A percentile compares a stretch with the other conserved stretches of the same genome.
Evolutionary conservation across 2,797 vertebrate species (phyloP).

Genomic region (Holocentrus rufus): DNA sequence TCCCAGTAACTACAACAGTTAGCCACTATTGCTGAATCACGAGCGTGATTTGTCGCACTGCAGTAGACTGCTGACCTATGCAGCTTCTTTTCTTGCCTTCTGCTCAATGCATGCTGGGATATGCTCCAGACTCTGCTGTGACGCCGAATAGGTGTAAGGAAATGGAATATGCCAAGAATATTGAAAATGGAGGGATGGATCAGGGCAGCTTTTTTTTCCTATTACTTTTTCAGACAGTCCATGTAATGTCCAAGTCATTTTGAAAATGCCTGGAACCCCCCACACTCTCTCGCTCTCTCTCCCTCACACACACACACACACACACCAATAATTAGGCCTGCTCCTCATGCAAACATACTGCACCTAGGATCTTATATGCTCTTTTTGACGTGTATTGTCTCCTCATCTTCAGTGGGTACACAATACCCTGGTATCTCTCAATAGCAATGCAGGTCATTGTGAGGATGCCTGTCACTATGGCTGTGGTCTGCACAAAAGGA

Average conservation of each 20-base stretch:
- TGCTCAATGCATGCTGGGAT: no score
- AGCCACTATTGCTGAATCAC: no score
- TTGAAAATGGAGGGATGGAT: not conserved
- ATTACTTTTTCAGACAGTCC: not conserved
- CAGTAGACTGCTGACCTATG: no score
- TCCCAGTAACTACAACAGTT: not conserved
- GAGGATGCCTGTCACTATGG: conserved; percentile 86
- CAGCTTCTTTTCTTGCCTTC: no score
- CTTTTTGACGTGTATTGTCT: conserved; percentile 83
- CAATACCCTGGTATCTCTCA: conserved; percentile 87
- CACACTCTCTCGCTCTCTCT: no score
- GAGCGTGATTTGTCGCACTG: no score
- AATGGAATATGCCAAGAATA: no score
- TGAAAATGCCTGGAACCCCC: not conserved
- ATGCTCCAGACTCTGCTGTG: no score
- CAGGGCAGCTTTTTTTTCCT: not conserved
- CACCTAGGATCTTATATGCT: conserved; percentile 86
- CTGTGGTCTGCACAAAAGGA: conserved; percentile 87
- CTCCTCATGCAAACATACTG: not conserved
- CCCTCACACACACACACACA: not conserved
- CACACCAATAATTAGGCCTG: not conserved
- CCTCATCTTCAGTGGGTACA: conserved; percentile 86
- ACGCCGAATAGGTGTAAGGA: no score
- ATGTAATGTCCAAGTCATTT: no score
- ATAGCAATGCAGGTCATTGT: conserved; percentile 89